These are phyloP conservation scores for Acipenser oxyrinchus DNA, from an alignment of 2,797 vertebrate species.

Conservation along the genomic window DNA sequence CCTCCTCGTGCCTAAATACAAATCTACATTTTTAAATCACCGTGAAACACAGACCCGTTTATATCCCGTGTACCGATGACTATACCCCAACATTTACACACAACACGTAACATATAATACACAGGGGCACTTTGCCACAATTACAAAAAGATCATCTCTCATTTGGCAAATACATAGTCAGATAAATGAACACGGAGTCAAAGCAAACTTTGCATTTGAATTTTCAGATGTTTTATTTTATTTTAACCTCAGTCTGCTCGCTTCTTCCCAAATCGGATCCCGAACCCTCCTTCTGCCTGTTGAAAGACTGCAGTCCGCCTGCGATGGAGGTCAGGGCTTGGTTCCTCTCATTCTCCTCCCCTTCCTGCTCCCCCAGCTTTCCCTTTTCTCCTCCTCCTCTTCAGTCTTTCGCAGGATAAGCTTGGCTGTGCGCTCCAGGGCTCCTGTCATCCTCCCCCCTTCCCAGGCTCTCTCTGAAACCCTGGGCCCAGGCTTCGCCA, in stretches of 20 bases:
- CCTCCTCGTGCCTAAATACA: no score
- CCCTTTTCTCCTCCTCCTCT: neutral
- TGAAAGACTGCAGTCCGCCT: slow-evolving; percentile 54
- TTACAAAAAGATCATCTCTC: no score
- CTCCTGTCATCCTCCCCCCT: neutral
- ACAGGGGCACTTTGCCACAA: no score
- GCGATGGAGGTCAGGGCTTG: slow-evolving; percentile 45
- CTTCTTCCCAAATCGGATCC: slow-evolving; percentile 61
- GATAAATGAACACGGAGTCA: no score
- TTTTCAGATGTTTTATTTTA: no score
- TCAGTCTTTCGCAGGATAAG: neutral
- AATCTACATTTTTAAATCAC: no score
- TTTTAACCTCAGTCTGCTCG: slow-evolving; percentile 21
- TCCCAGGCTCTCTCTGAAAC: neutral
- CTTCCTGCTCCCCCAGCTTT: slow-evolving; percentile 11
- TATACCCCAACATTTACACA: no score
- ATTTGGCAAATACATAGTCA: no score
- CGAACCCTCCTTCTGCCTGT: slow-evolving; percentile 60
- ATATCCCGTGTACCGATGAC: no score
- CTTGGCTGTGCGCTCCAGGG: neutral
- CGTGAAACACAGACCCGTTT: no score
- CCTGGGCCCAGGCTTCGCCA: neutral
- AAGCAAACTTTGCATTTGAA: no score
- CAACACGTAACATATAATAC: no score
- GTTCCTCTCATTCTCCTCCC: slow-evolving; percentile 28